phyloP scores from a whole-genome alignment of 2,797 vertebrate species.

The Dipus sagitta region DNA sequence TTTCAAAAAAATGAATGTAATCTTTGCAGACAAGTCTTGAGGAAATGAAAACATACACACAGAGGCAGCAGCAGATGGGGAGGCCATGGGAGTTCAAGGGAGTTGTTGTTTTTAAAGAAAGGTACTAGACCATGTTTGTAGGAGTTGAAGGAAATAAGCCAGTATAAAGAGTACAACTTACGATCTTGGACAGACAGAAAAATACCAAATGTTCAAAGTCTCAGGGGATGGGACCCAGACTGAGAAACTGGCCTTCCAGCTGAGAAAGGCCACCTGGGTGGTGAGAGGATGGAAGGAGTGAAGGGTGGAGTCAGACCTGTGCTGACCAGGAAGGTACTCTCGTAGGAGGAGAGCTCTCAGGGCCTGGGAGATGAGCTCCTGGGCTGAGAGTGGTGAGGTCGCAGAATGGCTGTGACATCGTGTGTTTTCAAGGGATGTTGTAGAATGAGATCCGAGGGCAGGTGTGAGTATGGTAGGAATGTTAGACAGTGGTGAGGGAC shows the following conservation, averaged over 20 bases:
- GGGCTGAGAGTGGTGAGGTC: not conserved
- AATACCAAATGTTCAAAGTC: conserved; percentile 1
- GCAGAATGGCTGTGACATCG: not conserved
- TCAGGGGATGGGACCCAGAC: not conserved
- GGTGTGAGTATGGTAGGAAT: not conserved
- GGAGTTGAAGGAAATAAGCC: conserved; percentile 14
- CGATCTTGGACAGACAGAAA: not conserved
- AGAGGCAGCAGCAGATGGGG: not conserved
- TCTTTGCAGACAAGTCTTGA: not conserved
- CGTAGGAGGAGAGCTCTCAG: not conserved
- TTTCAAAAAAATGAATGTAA: not conserved
- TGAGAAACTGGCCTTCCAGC: not conserved
- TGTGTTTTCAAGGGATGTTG: not conserved
- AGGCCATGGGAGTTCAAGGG: not conserved
- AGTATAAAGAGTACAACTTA: not conserved
- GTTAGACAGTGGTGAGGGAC: not conserved
- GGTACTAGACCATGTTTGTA: not conserved
- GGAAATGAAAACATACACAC: not conserved
- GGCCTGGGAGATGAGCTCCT: not conserved
- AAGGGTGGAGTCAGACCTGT: not conserved
- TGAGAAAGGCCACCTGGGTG: not conserved
- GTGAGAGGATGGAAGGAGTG: not conserved
- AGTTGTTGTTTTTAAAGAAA: not conserved
- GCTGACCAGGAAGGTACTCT: not conserved
- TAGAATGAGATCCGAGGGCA: not conserved